Evolutionary conservation across 2,113 vertebrate genomes (phyloP).

Genomic region (Gadus macrocephalus): DNA sequence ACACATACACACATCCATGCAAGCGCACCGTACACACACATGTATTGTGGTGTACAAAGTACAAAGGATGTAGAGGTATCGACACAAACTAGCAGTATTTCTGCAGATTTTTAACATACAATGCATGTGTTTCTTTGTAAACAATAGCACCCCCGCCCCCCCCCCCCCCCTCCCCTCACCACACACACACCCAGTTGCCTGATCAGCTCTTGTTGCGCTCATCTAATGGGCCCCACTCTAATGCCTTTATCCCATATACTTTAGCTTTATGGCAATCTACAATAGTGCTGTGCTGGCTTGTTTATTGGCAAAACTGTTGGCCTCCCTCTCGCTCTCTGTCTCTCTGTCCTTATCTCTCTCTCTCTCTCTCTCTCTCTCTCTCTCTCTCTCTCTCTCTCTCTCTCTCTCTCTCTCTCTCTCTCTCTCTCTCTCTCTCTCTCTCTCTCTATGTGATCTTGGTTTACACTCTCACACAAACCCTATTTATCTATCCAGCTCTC

Average conservation of each 20-base stretch:
- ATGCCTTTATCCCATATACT: slow-evolving; percentile 50
- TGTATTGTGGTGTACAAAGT: too few species aligned
- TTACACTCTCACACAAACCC: too few species aligned
- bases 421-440: not conserved
- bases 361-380: slow-evolving; percentile 15
- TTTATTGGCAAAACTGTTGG: slow-evolving; percentile 51
- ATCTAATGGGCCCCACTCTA: slow-evolving; percentile 39
- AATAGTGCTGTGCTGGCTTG: slow-evolving; percentile 58
- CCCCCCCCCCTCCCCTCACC: not conserved
- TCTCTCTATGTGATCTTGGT: slow-evolving; percentile 2
- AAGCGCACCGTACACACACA: too few species aligned
- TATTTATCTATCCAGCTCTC: too few species aligned
- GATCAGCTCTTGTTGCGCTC: slow-evolving; percentile 46
- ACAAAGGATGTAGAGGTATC: too few species aligned
- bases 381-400: too few species aligned
- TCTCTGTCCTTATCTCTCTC: not conserved
- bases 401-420: not conserved
- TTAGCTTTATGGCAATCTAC: slow-evolving; percentile 53
- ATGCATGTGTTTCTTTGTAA: too few species aligned
- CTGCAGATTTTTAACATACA: too few species aligned
- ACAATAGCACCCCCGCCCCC: not conserved
- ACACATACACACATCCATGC: too few species aligned
- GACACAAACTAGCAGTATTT: too few species aligned
- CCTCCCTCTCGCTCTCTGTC: not conserved
- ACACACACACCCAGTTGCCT: slow-evolving; percentile 35